Conservation (phyloP, 2,797 vertebrate species). For the Tadarida brasiliensis region DNA sequence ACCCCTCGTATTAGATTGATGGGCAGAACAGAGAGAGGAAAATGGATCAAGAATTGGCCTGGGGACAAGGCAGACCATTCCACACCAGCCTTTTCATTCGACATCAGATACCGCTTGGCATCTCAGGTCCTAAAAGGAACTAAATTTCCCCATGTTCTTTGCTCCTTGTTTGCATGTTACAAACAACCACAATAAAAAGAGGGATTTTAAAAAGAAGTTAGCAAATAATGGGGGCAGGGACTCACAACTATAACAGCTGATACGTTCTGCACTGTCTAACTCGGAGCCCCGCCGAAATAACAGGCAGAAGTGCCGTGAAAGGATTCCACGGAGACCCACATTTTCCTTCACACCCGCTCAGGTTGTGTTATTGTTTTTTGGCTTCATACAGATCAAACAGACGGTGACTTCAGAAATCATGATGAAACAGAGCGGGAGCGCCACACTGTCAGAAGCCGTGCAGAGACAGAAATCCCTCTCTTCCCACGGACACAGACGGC, state of each 20-base stretch:
- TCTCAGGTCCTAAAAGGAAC: slow-evolving; percentile 58
- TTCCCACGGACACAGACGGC: neutral
- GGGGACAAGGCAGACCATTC: slow-evolving; percentile 71
- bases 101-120: slow-evolving; percentile 70
- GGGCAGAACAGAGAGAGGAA: slow-evolving; percentile 73
- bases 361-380: slow-evolving; percentile 64
- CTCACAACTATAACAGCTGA: neutral
- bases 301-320: neutral
- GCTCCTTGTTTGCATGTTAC: neutral
- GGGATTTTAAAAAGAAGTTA: neutral
- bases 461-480: neutral
- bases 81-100: slow-evolving; percentile 78
- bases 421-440: neutral
- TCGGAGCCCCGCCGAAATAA: slow-evolving; percentile 37
- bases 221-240: neutral
- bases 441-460: neutral
- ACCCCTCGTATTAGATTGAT: neutral
- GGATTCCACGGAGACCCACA: slow-evolving; percentile 44
- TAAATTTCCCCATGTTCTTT: neutral
- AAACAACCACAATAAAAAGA: neutral
- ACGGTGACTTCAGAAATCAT: slow-evolving; percentile 62
- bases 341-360: slow-evolving; percentile 53
- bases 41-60: slow-evolving; percentile 68
- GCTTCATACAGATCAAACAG: slow-evolving; percentile 64
- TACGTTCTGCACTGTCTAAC: neutral